Percentiles rank a stretch among this genome's conserved stretches.
These are phyloP conservation scores for Alviniconcha strummeri DNA, from an alignment of 2,888 invertebrate genomes.

Conservation along the genomic window DNA sequence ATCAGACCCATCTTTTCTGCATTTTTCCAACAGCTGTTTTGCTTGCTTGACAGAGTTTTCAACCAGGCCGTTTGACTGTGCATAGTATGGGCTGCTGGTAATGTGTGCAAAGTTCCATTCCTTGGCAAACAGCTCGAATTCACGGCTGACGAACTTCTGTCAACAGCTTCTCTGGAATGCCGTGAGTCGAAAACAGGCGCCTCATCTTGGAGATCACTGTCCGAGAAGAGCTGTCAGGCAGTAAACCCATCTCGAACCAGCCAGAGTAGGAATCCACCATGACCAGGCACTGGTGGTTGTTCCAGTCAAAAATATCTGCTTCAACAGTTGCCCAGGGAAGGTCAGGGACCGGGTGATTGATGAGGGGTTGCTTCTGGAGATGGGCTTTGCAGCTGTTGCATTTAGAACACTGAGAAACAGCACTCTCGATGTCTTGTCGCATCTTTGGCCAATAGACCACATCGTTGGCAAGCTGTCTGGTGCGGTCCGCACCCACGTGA, in stretches of 20 bases:
- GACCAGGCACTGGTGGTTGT: not conserved
- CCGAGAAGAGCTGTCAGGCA: not conserved
- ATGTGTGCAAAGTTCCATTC: constrained; percentile 11
- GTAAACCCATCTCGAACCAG: constrained; percentile 1
- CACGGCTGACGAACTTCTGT: not conserved
- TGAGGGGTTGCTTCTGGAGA: constrained; percentile 7
- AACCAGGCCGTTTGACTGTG: constrained; percentile 11
- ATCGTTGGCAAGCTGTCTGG: not conserved
- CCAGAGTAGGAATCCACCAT: not conserved
- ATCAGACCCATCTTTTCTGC: not conserved
- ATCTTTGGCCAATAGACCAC: not conserved
- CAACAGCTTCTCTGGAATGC: not conserved
- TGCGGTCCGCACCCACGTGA: not conserved
- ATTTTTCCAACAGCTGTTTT: not conserved
- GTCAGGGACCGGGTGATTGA: constrained; percentile 7
- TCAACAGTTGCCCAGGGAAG: not conserved
- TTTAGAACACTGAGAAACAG: not conserved
- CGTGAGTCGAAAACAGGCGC: too few relatives aligned
- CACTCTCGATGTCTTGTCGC: constrained; percentile 15
- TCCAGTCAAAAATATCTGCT: constrained; percentile 1
- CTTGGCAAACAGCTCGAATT: not conserved
- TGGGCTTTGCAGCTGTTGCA: constrained; percentile 3
- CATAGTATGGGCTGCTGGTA: constrained; percentile 12
- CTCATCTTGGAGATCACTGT: not conserved
- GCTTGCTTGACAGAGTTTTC: constrained; percentile 15